Percentiles rank a stretch among this genome's conserved stretches.
Conservation (phyloP, 2,888 invertebrate genomes). For the Bombyx huttoni region DNA sequence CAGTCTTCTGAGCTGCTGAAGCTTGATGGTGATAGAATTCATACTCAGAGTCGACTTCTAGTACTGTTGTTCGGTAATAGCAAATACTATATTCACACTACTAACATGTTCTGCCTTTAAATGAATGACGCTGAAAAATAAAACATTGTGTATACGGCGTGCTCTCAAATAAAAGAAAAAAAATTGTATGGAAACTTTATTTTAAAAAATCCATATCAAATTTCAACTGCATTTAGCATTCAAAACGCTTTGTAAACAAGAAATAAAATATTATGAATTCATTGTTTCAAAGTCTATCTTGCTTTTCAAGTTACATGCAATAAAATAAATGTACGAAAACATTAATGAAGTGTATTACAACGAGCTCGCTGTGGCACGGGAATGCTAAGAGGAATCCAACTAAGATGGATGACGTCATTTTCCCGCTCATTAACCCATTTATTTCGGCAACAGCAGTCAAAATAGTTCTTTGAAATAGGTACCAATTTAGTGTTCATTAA, state of each 20-base stretch:
- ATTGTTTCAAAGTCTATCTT: constrained; percentile 25
- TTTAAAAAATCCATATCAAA: background rate
- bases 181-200: background rate
- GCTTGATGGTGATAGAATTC: too few species aligned
- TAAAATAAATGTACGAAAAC: constrained; percentile 28
- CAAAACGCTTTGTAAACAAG: background rate
- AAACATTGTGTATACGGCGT: too few species aligned
- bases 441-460: constrained; percentile 37
- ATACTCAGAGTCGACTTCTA: too few species aligned
- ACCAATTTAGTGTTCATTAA: background rate
- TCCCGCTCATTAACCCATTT: constrained; percentile 65
- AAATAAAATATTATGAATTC: constrained; percentile 13
- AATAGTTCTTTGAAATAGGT: constrained; percentile 34
- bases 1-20: too few species aligned
- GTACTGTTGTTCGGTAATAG: too few species aligned
- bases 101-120: too few species aligned
- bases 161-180: background rate
- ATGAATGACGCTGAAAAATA: too few species aligned
- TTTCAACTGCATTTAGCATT: background rate
- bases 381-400: constrained; percentile 54
- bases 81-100: too few species aligned
- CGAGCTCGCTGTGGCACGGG: constrained; percentile 28
- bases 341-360: constrained; percentile 58
- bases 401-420: constrained; percentile 64
- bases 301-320: constrained; percentile 26